Base-by-base conservation (phyloP, 2,113 vertebrate species). In the Pachypanchax playfairii region DNA sequence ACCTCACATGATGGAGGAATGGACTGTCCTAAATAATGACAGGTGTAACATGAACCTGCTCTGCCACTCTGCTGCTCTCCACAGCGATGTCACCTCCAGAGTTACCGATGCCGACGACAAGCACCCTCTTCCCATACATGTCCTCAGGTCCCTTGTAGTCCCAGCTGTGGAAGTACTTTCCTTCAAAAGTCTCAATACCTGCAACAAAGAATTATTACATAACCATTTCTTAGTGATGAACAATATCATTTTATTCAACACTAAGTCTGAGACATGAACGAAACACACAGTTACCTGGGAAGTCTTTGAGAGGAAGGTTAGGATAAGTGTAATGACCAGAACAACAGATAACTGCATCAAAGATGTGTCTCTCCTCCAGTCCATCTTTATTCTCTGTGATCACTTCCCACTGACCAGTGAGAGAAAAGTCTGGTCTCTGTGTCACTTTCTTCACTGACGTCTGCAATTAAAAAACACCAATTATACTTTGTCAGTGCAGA, bases 51-150 rank as follows among this genome's bases (percentile, higher is more conserved):
- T 29, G 21, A 52, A 96, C 97, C 93, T 96, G 92, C 64, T 94
- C 86, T 52, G 95, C 94, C 0, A 74, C 83, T 47, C 92, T 91
- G 82, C 95, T 95, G 51, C 92, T 80, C 73, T 98, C 96, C 65
- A 95, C 95, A 0, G 96, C 93, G 41, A 98, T 91, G 74, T 99
- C 97, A 0, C 89, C 90, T 20, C 95, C 95, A 0, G 96, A 98
- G 80, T 98, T 98, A 29, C 96, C 95, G 1, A 94, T 94, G 26
- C 97, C 97, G 0, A 98, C 77, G 24, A 99, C 57, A 61, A 96
- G 52, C 15, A 97, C 93, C 36, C 84, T 94, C 75, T 97, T 95
- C 46, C 93, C 91, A 0, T 25, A 33, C 85, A 94, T 94, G 14
- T 57, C 68, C 1, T 75, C 50, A 5, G 93, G 73, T 0, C 88